Base-by-base conservation (phyloP, 2,888 invertebrate species). In the Campopleginae sp. region DNA sequence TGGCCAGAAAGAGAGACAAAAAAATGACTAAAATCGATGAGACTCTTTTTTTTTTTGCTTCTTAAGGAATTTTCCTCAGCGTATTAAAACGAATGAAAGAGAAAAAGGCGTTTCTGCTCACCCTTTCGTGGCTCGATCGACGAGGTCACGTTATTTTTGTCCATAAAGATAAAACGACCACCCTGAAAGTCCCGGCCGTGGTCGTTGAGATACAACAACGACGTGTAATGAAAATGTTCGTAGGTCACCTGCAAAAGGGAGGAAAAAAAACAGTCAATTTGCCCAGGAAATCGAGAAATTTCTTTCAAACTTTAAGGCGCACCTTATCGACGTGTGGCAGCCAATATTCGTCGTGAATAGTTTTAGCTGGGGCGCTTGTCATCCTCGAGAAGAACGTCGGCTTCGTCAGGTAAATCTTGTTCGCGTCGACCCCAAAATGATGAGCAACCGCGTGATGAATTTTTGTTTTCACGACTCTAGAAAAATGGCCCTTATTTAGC, bases 341-440 rank as follows among this genome's bases (percentile, higher is more conserved):
- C 98, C 98, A 98, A 93, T 98, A 98, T 93, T 98, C 97, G 94
- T 98, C 98, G 93, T 98, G 97, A 27, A 96, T 91, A 1, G 97
- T 97, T 88, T 96, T 95, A 1, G 98, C 96, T 58, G 96, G 95
- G 68, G 94, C 95, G 86, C 96, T 95, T 27, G 96, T 97, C 87
- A 98, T 95, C 91, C 96, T 95, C 14, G 98, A 98, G 93, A 98
- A 98, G 93, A 98, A 98, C 78, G 98, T 97, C n/a, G 98, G 98
- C 91, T 97, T 96, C 7, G 98, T 97, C 83, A 98, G 94, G 94
- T 96, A 96, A 78, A 98, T 94, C 89, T 95, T 95, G 63, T 95
- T 94, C 0, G 95, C 94, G 81, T 96, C 94, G 27, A 98, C 94
- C 27, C 95, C 95, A 94, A 98, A 98, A 90, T 97, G 95, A 89